Conservation (phyloP, 2,888 invertebrate genomes). For the Rugalucina vietnamica region DNA sequence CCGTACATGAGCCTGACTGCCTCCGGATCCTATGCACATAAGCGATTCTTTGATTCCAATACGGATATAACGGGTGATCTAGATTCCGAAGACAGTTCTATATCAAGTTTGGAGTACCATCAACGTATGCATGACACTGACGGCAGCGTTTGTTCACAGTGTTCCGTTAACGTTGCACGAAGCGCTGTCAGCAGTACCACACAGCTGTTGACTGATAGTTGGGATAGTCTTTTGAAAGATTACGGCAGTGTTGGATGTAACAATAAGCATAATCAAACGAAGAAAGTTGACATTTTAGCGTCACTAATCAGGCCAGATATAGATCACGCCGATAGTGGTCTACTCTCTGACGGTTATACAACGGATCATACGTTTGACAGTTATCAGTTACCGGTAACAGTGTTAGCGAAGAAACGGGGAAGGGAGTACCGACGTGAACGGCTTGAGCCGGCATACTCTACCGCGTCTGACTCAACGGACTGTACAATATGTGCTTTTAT, state of each 20-base stretch:
- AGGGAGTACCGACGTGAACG: constrained; percentile 26
- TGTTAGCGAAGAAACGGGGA: constrained; percentile 59
- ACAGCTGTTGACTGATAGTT: constrained; percentile 69
- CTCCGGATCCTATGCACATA: constrained; percentile 69
- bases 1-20: constrained; percentile 63
- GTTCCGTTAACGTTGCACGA: constrained; percentile 44
- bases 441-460: constrained; percentile 48
- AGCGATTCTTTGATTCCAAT: constrained; percentile 67
- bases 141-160: constrained; percentile 53
- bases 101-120: constrained; percentile 53
- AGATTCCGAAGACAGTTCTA: constrained; percentile 61
- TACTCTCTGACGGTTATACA: constrained; percentile 69
- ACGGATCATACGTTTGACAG: constrained; percentile 68
- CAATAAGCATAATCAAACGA: constrained; percentile 41
- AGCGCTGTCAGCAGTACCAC: constrained; percentile 62
- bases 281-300: constrained; percentile 54
- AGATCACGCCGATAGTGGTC: constrained; percentile 60
- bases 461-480: constrained; percentile 64
- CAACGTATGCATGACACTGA: constrained; percentile 52
- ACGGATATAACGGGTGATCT: constrained; percentile 44
- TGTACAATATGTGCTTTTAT: constrained; percentile 70
- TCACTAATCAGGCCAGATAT: constrained; percentile 62
- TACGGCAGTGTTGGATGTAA: constrained; percentile 26
- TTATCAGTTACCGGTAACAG: constrained; percentile 68
- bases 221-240: constrained; percentile 64